Conservation (phyloP, 2,113 vertebrate species). For the Anolis carolinensis region DNA sequence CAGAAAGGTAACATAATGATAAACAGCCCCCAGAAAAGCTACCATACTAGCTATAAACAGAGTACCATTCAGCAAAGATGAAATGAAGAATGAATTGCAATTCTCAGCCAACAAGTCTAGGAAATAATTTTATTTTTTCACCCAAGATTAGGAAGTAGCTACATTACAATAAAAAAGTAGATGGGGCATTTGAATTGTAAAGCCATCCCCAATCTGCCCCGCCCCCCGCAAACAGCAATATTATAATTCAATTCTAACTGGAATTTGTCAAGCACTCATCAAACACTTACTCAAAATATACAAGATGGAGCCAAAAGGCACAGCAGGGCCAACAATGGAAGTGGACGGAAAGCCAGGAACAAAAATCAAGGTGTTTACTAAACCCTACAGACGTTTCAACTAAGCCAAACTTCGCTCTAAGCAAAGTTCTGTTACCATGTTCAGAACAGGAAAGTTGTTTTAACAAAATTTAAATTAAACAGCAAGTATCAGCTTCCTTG, state of each 20-base stretch:
- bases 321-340: neutral
- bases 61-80: neutral
- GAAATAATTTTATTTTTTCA: neutral
- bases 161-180: no score
- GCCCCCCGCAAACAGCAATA: neutral
- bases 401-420: neutral
- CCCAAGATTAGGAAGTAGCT: neutral
- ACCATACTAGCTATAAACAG: neutral
- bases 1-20: neutral
- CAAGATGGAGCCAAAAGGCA: neutral
- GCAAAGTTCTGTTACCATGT: neutral
- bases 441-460: neutral
- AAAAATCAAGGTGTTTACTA: neutral
- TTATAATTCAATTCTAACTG: neutral
- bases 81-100: neutral
- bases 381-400: neutral
- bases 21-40: neutral
- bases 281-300: neutral
- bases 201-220: no score
- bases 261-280: neutral
- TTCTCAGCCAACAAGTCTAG: neutral
- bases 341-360: neutral
- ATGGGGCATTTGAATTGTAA: neutral
- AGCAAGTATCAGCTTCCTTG: constrained; percentile 48
- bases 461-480: constrained; percentile 28